Evolutionary conservation across 2,888 invertebrate species (phyloP).

Genomic region (Caenorhabditis sp.): DNA sequence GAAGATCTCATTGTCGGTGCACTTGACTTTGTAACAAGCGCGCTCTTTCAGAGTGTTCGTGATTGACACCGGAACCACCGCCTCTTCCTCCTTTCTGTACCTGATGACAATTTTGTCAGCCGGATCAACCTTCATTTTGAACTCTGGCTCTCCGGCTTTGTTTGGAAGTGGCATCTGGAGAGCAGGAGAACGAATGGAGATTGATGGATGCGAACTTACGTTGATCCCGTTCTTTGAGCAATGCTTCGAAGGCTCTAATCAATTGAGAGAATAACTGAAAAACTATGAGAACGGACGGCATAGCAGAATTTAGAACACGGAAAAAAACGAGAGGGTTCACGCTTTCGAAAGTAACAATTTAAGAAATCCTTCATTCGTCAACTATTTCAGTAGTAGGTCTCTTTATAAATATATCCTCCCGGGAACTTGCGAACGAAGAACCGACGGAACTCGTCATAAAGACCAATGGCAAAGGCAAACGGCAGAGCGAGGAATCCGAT

Average conservation of each 20-base stretch:
- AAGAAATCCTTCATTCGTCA: not conserved
- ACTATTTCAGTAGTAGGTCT: slow-evolving; percentile 62
- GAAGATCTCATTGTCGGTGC: slow-evolving; percentile 72
- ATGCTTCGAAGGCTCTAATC: slow-evolving; percentile 38
- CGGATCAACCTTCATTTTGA: slow-evolving; percentile 66
- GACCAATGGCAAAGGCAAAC: slow-evolving; percentile 66
- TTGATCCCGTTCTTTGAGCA: slow-evolving; percentile 38
- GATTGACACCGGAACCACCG: slow-evolving; percentile 48
- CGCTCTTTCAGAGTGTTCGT: slow-evolving; percentile 65
- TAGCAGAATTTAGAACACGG: no score
- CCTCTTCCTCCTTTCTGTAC: slow-evolving; percentile 44
- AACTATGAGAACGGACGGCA: no score
- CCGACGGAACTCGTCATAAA: slow-evolving; percentile 70
- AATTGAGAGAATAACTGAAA: slow-evolving; percentile 23
- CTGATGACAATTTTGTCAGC: slow-evolving; percentile 59
- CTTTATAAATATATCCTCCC: slow-evolving; percentile 69
- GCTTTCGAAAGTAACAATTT: not conserved
- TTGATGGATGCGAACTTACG: slow-evolving; percentile 1
- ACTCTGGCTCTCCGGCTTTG: slow-evolving; percentile 66
- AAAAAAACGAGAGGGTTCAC: no score
- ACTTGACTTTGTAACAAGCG: slow-evolving; percentile 69
- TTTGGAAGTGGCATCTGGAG: slow-evolving; percentile 59
- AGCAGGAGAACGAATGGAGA: not conserved
- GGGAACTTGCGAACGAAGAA: slow-evolving; percentile 68
- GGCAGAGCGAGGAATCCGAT: slow-evolving; percentile 68